Percentiles rank a stretch among this genome's conserved stretches.
Conservation (phyloP, 2,797 vertebrate species). For the Clarias pachynema region DNA sequence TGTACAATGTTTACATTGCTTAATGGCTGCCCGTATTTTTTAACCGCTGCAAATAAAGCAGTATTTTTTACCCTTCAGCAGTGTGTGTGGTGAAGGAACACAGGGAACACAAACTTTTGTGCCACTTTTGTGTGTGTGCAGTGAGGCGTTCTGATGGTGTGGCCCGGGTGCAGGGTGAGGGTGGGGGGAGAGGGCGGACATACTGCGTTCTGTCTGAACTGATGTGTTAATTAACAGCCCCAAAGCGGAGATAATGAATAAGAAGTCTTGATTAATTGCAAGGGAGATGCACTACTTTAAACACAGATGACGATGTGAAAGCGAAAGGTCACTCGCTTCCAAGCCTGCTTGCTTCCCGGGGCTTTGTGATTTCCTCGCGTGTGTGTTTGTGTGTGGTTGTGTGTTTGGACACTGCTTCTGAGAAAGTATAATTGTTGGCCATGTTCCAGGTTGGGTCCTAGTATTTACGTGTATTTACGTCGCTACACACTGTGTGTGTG, state of each 20-base stretch:
- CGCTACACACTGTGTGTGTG: slow-evolving; percentile 8
- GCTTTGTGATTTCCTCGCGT: slow-evolving; percentile 33
- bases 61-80: slow-evolving; percentile 4
- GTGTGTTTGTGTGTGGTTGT: slow-evolving; percentile 9
- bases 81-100: background rate
- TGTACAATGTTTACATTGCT: background rate
- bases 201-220: slow-evolving; percentile 74
- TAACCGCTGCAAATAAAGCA: slow-evolving; percentile 14
- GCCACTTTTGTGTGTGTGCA: slow-evolving; percentile 29
- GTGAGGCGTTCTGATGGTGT: slow-evolving; percentile 26
- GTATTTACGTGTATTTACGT: slow-evolving; percentile 16
- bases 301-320: slow-evolving; percentile 58
- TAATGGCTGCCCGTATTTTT: slow-evolving; percentile 15
- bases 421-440: slow-evolving; percentile 41
- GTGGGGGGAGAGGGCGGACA: slow-evolving; percentile 54
- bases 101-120: slow-evolving; percentile 18
- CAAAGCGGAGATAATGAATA: slow-evolving; percentile 76
- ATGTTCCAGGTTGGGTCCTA: slow-evolving; percentile 26
- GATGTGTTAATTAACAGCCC: slow-evolving; percentile 80
- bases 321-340: slow-evolving; percentile 59
- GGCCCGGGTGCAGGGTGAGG: slow-evolving; percentile 8
- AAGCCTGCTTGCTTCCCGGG: slow-evolving; percentile 62
- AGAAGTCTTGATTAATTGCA: slow-evolving; percentile 78
- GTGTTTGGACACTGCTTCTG: slow-evolving; percentile 32
- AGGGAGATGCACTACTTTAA: slow-evolving; percentile 66